Evolutionary conservation across 2,888 invertebrate species (phyloP).

Genomic region (Gari tellinella): DNA sequence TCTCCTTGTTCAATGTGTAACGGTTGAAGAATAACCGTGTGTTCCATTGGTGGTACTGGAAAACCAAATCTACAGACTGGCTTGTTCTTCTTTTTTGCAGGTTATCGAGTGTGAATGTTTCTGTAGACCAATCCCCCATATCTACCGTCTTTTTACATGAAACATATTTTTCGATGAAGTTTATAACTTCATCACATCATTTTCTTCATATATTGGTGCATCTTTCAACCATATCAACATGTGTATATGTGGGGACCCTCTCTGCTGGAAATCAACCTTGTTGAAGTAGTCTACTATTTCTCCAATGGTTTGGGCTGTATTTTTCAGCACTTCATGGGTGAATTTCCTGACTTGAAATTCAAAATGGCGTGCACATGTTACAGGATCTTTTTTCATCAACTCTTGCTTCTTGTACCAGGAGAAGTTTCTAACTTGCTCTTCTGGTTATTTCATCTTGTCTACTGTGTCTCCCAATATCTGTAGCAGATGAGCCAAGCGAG

Average conservation of each 20-base stretch:
- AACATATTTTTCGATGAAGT: slow-evolving; percentile 4
- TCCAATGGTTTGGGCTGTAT: slow-evolving; percentile 7
- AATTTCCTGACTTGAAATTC: slow-evolving; percentile 20
- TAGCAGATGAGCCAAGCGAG: not conserved
- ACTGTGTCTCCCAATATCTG: slow-evolving; percentile 4
- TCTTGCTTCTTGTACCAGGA: slow-evolving; percentile 11
- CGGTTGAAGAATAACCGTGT: slow-evolving; percentile 43
- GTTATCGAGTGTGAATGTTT: slow-evolving; percentile 7
- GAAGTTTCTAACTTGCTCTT: slow-evolving; percentile 11
- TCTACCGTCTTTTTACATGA: not conserved
- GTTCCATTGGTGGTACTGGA: slow-evolving; percentile 46
- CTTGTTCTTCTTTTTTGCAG: slow-evolving; percentile 23
- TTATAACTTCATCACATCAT: not conserved
- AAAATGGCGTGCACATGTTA: slow-evolving; percentile 26
- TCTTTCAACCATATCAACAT: slow-evolving; percentile 34
- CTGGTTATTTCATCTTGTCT: slow-evolving; percentile 9
- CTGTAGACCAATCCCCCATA: not conserved
- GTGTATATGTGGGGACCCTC: slow-evolving; percentile 63
- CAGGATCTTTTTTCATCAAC: slow-evolving; percentile 27
- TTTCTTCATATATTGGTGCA: slow-evolving; percentile 1
- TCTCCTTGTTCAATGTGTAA: slow-evolving; percentile 1
- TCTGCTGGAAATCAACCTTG: slow-evolving; percentile 57
- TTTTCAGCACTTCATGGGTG: slow-evolving; percentile 6
- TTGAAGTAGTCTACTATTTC: slow-evolving; percentile 11
- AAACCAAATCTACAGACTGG: slow-evolving; percentile 36